Percentiles rank a stretch among this genome's conserved stretches.
Conservation (phyloP, 1,140 invertebrate genomes). For the Diabrotica virgifera region DNA sequence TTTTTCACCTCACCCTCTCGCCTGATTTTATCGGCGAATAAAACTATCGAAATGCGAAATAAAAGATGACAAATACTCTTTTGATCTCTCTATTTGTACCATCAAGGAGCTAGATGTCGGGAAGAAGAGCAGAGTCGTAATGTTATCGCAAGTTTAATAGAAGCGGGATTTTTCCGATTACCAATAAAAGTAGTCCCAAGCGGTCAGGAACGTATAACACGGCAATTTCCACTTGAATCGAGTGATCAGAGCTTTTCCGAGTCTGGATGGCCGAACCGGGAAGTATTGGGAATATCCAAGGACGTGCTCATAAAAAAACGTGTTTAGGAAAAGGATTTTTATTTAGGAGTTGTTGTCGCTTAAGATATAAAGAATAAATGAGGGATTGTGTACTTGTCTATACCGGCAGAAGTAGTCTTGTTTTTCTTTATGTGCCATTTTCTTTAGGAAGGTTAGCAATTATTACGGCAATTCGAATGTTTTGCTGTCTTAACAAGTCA, state of each 20-base stretch:
- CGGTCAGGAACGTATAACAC: constrained; percentile 39
- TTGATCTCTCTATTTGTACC: not conserved
- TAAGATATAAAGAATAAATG: too few relatives aligned
- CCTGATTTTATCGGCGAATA: not conserved
- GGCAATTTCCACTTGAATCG: constrained; percentile 40
- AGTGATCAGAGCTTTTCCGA: constrained; percentile 36
- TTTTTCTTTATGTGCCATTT: too few relatives aligned
- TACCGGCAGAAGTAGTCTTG: too few relatives aligned
- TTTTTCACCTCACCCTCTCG: not conserved
- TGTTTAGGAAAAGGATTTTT: not conserved
- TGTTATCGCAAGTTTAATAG: constrained; percentile 11
- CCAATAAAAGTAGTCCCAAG: constrained; percentile 31
- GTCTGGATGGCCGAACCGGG: not conserved
- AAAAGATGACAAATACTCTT: constrained; percentile 1
- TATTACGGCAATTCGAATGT: too few relatives aligned
- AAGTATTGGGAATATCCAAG: not conserved
- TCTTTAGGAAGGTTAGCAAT: too few relatives aligned
- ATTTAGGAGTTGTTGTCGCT: too few relatives aligned
- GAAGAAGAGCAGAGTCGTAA: not conserved
- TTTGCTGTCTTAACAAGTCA: too few relatives aligned
- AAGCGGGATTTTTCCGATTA: constrained; percentile 8
- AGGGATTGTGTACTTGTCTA: too few relatives aligned
- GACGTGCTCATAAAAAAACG: not conserved
- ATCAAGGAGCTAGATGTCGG: not conserved
- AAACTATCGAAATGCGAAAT: not conserved